phyloP scores from a whole-genome alignment of 2,113 vertebrate genomes.

The Thomomys bottae region DNA sequence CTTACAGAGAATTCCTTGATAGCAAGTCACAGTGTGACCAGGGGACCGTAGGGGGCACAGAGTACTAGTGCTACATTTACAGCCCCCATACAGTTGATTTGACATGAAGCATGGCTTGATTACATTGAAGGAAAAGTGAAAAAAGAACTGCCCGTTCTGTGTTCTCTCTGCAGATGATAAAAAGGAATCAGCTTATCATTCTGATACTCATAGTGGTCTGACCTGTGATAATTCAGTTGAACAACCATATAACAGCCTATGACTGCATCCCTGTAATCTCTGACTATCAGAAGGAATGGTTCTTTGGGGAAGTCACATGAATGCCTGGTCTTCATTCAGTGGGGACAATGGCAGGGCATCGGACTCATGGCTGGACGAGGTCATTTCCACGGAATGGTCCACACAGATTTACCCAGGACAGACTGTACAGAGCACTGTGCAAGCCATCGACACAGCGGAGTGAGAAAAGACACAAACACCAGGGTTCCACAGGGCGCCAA shows the following conservation, averaged over 20 bases:
- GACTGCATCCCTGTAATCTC: not conserved
- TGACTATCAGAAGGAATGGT: not conserved
- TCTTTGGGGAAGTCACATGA: not conserved
- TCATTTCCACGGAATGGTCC: no score
- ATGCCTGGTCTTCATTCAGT: not conserved
- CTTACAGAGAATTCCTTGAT: not conserved
- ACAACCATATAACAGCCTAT: not conserved
- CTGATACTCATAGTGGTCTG: not conserved
- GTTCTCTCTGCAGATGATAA: not conserved
- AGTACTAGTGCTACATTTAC: not conserved
- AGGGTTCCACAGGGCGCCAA: not conserved
- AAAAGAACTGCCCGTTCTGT: not conserved
- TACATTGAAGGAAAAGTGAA: not conserved
- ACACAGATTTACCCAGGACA: no score
- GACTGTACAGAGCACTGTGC: not conserved
- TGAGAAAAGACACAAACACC: not conserved
- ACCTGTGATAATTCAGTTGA: not conserved
- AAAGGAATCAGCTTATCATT: not conserved
- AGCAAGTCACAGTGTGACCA: not conserved
- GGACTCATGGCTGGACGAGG: no score
- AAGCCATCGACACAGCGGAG: no score
- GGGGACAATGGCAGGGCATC: not conserved
- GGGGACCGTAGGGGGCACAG: no score
- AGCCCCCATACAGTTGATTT: not conserved
- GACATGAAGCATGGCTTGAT: not conserved